Evolutionary conservation across 2,888 invertebrate species (phyloP), one percentile per base, ranked within the genome.

Genomic region (Pogonocherus hispidulus): DNA sequence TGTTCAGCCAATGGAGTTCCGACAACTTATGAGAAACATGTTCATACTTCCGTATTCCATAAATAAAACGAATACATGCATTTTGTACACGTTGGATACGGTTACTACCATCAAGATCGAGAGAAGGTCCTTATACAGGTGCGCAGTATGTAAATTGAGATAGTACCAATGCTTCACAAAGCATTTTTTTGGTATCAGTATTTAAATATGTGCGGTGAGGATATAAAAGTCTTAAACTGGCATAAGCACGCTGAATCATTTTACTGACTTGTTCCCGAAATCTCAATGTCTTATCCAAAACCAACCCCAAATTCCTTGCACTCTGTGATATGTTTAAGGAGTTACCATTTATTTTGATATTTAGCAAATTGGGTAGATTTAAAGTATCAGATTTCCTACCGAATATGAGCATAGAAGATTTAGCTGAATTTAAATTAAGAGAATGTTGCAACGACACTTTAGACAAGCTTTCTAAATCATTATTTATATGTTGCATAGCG

Each of bases 41-140:
- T 1, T 23, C 22, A 23, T 16, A 20, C 22, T 49, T 49, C 6
- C 49, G 20, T 3, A 49, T 49, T 4, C 22, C 49, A n/a, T 11
- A 55, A 14, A 35, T 55, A 27, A 32, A 55, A 3, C 32, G n/a
- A 9, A 41, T 18, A 37, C 57, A 57, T 14, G 41, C 18, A 20
- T 57, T 57, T 20, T 57, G 57, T n/a, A 57, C 41, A 2, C 57
- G 19, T 37, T 57, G 57, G 4, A 57, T 23, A 23, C 44, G 20
- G n/a, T 57, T 41, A 2, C 23, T 19, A 41, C 20, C 0, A 19
- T 57, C 57, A 0, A 8, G 3, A 9, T 37, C 41, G 3, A 57
- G 8, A 23, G 19, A 57, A 16, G 54, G 14, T 11, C 54, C 27
- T 18, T 54, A 54, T 2, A 54, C 11, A n/a, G 54, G 27, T 3